Conservation (phyloP, 2,888 invertebrate species). For the Volucella inanis region DNA sequence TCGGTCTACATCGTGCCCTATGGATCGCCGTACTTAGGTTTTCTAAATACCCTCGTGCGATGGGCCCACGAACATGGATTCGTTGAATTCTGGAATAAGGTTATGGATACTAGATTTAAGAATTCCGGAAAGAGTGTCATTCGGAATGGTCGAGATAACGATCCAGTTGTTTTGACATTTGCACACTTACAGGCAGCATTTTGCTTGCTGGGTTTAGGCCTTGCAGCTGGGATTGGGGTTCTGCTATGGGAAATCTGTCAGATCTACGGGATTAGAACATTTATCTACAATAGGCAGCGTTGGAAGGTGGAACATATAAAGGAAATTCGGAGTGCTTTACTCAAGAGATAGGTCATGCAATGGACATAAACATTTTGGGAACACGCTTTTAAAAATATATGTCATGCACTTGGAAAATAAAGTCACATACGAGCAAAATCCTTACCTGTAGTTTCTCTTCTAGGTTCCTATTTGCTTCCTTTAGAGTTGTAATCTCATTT, state of each 20-base stretch:
- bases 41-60: constrained; percentile 83
- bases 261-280: constrained; percentile 52
- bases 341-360: constrained; percentile 46
- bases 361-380: background rate
- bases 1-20: constrained; percentile 85
- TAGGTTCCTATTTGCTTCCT: constrained; percentile 86
- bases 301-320: constrained; percentile 40
- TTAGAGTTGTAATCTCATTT: constrained; percentile 86
- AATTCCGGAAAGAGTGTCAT: constrained; percentile 77
- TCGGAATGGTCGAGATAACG: constrained; percentile 71
- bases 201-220: constrained; percentile 79
- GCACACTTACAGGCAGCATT: constrained; percentile 81
- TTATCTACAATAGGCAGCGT: constrained; percentile 52
- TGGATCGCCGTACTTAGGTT: constrained; percentile 85
- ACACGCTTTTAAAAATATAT: constrained; percentile 7
- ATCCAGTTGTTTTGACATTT: constrained; percentile 79
- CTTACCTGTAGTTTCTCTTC: constrained; percentile 88
- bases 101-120: constrained; percentile 78
- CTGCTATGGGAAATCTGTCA: constrained; percentile 77
- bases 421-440: constrained; percentile 25
- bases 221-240: constrained; percentile 70
- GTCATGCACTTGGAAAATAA: constrained; percentile 15
- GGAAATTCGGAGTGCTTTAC: constrained; percentile 22
- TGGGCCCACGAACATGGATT: constrained; percentile 84
- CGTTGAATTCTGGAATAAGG: constrained; percentile 81